Percentiles rank a stretch among this genome's conserved stretches.
phyloP scores from a whole-genome alignment of 2,888 invertebrate species.

The Drosophila fungiperda region DNA sequence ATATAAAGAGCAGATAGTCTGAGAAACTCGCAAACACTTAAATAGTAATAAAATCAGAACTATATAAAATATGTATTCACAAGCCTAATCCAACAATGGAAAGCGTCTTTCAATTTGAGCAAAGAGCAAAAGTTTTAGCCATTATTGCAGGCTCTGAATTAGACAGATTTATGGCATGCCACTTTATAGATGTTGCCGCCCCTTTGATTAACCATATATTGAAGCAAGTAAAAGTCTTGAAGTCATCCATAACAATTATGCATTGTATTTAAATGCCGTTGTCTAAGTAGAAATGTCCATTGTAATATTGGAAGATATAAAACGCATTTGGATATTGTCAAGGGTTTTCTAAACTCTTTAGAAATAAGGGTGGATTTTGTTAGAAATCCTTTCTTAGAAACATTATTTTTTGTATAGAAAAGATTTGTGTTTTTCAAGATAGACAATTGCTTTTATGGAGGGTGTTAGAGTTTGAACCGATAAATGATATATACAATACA shows the following conservation, averaged over 20 bases:
- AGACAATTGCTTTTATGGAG: not conserved
- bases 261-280: slow-evolving; percentile 18
- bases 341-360: not conserved
- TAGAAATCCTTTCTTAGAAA: not conserved
- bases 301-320: not conserved
- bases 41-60: not conserved
- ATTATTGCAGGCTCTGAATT: slow-evolving; percentile 32
- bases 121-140: slow-evolving; percentile 13
- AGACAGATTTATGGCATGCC: slow-evolving; percentile 41
- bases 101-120: not conserved
- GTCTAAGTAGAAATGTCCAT: not conserved
- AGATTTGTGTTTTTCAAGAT: not conserved
- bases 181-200: slow-evolving; percentile 62
- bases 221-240: slow-evolving; percentile 25
- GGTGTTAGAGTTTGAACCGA: not conserved
- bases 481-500: not conserved
- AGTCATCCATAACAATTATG: slow-evolving; percentile 24
- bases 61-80: not conserved
- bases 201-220: slow-evolving; percentile 69
- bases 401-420: not conserved
- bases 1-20: not conserved
- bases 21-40: not conserved
- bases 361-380: not conserved
- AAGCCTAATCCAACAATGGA: not conserved
- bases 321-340: not conserved